These are phyloP conservation scores for Phortica okadai DNA, from an alignment of 2,888 invertebrate genomes.

Conservation along the genomic window DNA sequence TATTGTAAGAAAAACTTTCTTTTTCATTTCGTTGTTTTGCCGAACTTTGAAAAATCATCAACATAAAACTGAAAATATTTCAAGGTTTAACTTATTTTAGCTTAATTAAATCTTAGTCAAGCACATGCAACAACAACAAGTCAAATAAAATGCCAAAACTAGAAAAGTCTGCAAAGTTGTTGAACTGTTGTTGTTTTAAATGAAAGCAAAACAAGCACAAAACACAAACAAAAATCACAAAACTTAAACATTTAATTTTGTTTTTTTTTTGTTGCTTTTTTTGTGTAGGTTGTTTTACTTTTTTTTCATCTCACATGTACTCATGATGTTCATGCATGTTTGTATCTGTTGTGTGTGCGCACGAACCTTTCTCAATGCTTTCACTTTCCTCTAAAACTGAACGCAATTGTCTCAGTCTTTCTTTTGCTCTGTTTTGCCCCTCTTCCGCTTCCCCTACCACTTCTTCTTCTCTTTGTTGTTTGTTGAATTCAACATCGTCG, in stretches of 20 bases:
- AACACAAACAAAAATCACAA: slow-evolving; percentile 17
- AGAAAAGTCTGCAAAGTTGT: neutral
- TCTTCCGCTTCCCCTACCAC: slow-evolving; percentile 20
- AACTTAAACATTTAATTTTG: neutral
- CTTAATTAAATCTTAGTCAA: slow-evolving; percentile 1
- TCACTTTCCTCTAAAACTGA: slow-evolving; percentile 63
- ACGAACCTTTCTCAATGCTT: slow-evolving; percentile 59
- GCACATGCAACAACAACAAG: neutral
- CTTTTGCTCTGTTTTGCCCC: slow-evolving; percentile 16
- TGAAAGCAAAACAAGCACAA: slow-evolving; percentile 13
- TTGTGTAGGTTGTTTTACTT: neutral
- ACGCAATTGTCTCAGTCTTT: slow-evolving; percentile 58
- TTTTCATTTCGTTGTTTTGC: slow-evolving; percentile 56
- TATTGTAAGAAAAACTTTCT: slow-evolving; percentile 58
- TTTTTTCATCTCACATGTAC: neutral
- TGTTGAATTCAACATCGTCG: neutral
- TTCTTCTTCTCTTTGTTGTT: neutral
- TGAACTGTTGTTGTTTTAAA: slow-evolving; percentile 17
- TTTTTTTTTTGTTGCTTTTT: neutral
- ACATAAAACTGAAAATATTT: slow-evolving; percentile 12
- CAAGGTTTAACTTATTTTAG: slow-evolving; percentile 3
- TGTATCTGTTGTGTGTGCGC: slow-evolving; percentile 29
- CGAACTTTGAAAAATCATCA: neutral
- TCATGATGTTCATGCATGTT: neutral
- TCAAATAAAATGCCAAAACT: neutral